These are phyloP conservation scores for Pelosia muscerda DNA, from an alignment of 2,888 invertebrate species.

Conservation along the genomic window DNA sequence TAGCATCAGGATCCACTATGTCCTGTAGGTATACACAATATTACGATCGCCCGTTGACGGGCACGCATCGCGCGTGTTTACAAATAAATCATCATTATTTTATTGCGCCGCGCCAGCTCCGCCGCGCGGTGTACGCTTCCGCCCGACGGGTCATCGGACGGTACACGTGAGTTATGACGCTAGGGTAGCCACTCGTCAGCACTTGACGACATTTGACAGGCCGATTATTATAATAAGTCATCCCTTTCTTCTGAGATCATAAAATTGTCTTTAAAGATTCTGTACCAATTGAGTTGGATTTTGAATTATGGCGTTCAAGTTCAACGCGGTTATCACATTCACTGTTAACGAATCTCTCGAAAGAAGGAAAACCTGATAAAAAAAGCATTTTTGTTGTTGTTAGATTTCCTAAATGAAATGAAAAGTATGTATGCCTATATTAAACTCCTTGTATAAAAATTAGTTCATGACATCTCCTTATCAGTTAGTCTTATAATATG, in stretches of 20 bases:
- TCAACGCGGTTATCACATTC: no score
- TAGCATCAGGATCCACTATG: constrained; percentile 29
- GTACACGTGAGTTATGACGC: constrained; percentile 49
- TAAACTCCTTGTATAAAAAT: no score
- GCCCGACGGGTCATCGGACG: constrained; percentile 53
- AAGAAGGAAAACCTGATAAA: no score
- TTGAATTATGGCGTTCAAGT: neutral
- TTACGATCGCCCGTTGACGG: constrained; percentile 75
- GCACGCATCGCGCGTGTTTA: constrained; percentile 76
- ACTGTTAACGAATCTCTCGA: no score
- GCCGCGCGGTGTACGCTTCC: constrained; percentile 57
- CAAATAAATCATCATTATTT: constrained; percentile 86
- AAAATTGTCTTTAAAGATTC: neutral
- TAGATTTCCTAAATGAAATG: no score
- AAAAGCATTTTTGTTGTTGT: no score
- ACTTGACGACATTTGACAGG: constrained; percentile 25
- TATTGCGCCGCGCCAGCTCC: constrained; percentile 67
- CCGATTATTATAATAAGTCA: constrained; percentile 1
- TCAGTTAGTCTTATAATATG: no score
- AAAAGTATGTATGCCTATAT: no score
- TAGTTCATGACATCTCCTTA: no score
- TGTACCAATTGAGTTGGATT: neutral
- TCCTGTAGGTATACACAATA: constrained; percentile 60
- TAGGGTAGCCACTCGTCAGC: constrained; percentile 45
- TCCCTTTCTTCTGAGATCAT: neutral